These are phyloP conservation scores for Epinotia bilunana DNA, from an alignment of 2,888 invertebrate genomes.

Conservation along the genomic window DNA sequence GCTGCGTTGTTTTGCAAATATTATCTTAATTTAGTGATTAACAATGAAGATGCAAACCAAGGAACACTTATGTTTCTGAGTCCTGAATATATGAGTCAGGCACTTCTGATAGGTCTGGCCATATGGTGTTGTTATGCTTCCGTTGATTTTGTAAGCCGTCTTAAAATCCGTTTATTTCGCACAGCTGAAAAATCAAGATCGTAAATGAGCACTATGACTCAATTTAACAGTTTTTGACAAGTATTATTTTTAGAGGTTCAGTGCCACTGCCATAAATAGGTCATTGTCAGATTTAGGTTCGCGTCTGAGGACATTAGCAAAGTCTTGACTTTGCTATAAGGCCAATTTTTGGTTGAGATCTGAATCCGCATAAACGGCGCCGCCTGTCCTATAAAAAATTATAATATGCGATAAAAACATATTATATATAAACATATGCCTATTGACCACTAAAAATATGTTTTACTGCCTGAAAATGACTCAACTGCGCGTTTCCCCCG, in stretches of 20 bases:
- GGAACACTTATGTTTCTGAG: constrained; percentile 15
- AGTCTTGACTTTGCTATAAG: too few relatives aligned
- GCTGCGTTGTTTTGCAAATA: constrained; percentile 32
- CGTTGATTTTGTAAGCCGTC: constrained; percentile 11
- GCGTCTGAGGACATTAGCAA: too few relatives aligned
- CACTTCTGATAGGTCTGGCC: constrained; percentile 23
- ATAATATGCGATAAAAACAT: too few relatives aligned
- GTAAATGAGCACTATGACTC: background rate
- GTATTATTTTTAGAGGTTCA: background rate
- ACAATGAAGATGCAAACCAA: constrained; percentile 32
- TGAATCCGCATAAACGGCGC: too few relatives aligned
- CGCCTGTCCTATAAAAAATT: too few relatives aligned
- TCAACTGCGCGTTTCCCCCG: too few relatives aligned
- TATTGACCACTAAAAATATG: too few relatives aligned
- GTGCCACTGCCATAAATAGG: too few relatives aligned
- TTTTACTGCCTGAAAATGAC: too few relatives aligned
- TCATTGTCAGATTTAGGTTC: too few relatives aligned
- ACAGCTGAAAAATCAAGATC: constrained; percentile 8
- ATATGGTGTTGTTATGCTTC: constrained; percentile 12
- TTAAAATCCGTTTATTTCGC: background rate
- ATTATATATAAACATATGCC: too few relatives aligned
- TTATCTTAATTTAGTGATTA: constrained; percentile 42
- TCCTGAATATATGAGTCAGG: constrained; percentile 26
- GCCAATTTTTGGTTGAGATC: too few relatives aligned
- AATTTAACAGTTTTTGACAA: background rate